Percentiles rank a stretch among this genome's conserved stretches.
Evolutionary conservation across 2,888 invertebrate genomes (phyloP).

Genomic region (Plagodis dolabraria): DNA sequence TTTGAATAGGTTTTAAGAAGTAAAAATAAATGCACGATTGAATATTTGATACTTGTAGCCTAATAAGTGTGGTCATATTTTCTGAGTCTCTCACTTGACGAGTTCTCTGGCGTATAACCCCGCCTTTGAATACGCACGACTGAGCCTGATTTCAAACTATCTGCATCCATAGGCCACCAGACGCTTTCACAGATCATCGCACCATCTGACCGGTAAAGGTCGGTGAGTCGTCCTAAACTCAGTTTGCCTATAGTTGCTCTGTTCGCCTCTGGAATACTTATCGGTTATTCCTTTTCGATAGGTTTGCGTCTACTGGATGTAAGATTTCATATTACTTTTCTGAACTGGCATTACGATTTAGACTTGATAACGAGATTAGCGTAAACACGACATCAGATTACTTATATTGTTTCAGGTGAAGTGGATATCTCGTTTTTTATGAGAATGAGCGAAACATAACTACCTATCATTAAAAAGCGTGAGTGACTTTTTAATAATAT

Average conservation of each 20-base stretch:
- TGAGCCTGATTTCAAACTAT: slow-evolving; percentile 4
- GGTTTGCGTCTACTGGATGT: background rate
- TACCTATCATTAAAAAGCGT: no score
- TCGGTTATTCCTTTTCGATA: slow-evolving; percentile 5
- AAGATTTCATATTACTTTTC: no score
- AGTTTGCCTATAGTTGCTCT: slow-evolving; percentile 13
- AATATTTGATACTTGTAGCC: no score
- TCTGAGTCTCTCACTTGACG: background rate
- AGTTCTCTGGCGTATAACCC: background rate
- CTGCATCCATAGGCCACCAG: slow-evolving; percentile 6
- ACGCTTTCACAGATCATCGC: slow-evolving; percentile 24
- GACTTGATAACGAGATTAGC: no score
- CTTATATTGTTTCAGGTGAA: no score
- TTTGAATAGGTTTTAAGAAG: no score
- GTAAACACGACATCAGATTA: no score
- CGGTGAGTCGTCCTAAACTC: slow-evolving; percentile 17
- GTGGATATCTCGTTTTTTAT: no score
- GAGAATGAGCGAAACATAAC: no score
- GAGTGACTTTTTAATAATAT: no score
- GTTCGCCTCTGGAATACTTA: slow-evolving; percentile 7
- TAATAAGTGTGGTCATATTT: background rate
- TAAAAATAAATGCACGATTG: no score
- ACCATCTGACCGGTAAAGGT: slow-evolving; percentile 11
- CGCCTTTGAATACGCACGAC: slow-evolving; percentile 7
- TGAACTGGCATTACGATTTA: no score